Percentiles rank a stretch among this genome's conserved stretches.
phyloP scores from a whole-genome alignment of 2,113 vertebrate genomes.

The Crotalus viridis region DNA sequence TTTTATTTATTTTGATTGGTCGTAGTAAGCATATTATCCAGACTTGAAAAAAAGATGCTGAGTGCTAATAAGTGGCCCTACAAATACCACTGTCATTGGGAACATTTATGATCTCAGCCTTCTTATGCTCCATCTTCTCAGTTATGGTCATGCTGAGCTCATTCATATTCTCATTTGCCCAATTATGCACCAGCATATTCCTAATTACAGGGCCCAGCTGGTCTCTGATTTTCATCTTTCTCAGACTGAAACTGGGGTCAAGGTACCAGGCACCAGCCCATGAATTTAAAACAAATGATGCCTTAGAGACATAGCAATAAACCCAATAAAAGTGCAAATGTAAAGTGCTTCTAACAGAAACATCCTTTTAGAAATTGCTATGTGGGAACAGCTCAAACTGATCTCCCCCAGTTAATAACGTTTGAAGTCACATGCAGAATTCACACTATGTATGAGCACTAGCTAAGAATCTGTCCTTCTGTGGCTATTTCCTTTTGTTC shows the following conservation, averaged over 20 bases:
- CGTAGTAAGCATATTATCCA: neutral
- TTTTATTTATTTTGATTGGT: neutral
- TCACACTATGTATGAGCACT: constrained; percentile 13
- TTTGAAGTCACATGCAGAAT: constrained; percentile 34
- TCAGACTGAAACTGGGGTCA: constrained; percentile 16
- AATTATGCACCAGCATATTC: constrained; percentile 35
- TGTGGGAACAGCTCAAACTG: neutral
- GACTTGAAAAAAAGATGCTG: neutral
- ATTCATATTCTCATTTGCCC: constrained; percentile 16
- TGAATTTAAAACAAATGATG: constrained; percentile 16
- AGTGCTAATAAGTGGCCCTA: neutral
- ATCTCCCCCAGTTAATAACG: neutral
- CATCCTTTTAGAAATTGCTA: neutral
- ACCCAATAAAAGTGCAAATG: constrained; percentile 7
- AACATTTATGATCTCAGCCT: constrained; percentile 8
- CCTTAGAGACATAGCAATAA: constrained; percentile 17
- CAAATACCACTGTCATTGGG: neutral
- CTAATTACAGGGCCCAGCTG: constrained; percentile 30
- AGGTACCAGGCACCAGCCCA: constrained; percentile 6
- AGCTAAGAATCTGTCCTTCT: constrained; percentile 36
- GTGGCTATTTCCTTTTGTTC: neutral
- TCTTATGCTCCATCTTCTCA: constrained; percentile 8
- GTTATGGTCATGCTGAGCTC: constrained; percentile 11
- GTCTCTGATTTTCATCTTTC: constrained; percentile 15
- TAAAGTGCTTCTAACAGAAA: constrained; percentile 10